These are phyloP conservation scores for Folsomia manolachei DNA, from an alignment of 2,888 invertebrate genomes.

Conservation along the genomic window DNA sequence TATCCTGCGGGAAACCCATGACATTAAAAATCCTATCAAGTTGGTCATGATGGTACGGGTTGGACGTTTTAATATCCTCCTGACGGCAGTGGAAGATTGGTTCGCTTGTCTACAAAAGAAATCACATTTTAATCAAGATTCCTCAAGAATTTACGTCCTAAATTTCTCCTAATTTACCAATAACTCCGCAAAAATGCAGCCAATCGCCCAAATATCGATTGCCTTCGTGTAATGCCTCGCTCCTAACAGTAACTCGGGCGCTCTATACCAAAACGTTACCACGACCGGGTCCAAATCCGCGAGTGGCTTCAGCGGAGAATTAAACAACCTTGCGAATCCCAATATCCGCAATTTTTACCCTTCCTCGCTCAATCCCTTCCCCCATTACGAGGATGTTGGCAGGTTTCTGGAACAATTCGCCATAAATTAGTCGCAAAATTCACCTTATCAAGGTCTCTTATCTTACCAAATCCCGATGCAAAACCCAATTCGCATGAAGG, in stretches of 20 bases:
- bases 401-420: slow-evolving; percentile 72
- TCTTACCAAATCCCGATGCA: slow-evolving; percentile 89
- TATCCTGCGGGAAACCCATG: slow-evolving; percentile 97
- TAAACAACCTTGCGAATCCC: slow-evolving; percentile 97
- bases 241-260: slow-evolving; percentile 89
- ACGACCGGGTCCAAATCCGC: slow-evolving; percentile 99
- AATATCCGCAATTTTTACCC: slow-evolving; percentile 98
- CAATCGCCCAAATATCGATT: slow-evolving; percentile 98
- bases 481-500: slow-evolving; percentile 97
- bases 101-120: slow-evolving; percentile 96
- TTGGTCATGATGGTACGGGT: slow-evolving; percentile 99
- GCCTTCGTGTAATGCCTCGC: slow-evolving; percentile 98
- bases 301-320: slow-evolving; percentile 93
- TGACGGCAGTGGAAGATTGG: slow-evolving; percentile 99
- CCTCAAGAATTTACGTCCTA: neutral
- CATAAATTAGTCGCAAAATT: slow-evolving; percentile 10
- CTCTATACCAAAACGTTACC: slow-evolving; percentile 99
- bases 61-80: slow-evolving; percentile 98
- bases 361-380: slow-evolving; percentile 91
- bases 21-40: slow-evolving; percentile 97
- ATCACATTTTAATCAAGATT: slow-evolving; percentile 61
- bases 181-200: slow-evolving; percentile 68
- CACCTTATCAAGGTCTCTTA: neutral
- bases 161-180: slow-evolving; percentile 25
- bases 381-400: slow-evolving; percentile 99